phyloP scores from a whole-genome alignment of 2,888 invertebrate genomes.

The Acleris literana region DNA sequence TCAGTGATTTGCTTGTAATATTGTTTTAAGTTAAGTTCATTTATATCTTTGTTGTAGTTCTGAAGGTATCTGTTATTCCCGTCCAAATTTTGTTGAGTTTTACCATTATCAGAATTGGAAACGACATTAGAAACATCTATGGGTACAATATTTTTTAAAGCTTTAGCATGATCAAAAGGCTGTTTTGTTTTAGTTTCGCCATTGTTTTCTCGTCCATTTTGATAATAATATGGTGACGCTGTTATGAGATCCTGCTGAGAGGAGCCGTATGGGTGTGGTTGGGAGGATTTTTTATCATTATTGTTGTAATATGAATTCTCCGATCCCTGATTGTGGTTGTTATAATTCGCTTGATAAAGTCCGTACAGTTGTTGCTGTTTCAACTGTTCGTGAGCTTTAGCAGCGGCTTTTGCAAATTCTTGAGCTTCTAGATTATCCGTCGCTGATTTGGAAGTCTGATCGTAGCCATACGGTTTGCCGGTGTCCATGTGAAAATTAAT shows the following conservation, averaged over 20 bases:
- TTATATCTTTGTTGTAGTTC: slow-evolving; percentile 62
- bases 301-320: slow-evolving; percentile 51
- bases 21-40: slow-evolving; percentile 61
- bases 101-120: slow-evolving; percentile 58
- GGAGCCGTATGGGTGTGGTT: slow-evolving; percentile 51
- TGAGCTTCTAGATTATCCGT: slow-evolving; percentile 64
- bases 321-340: slow-evolving; percentile 47
- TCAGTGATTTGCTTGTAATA: slow-evolving; percentile 67
- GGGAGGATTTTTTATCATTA: slow-evolving; percentile 58
- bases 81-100: slow-evolving; percentile 49
- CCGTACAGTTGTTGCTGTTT: slow-evolving; percentile 63
- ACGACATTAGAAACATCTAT: slow-evolving; percentile 77
- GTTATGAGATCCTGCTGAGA: slow-evolving; percentile 66
- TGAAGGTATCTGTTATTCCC: slow-evolving; percentile 52
- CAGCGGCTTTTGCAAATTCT: slow-evolving; percentile 75
- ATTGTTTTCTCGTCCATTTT: slow-evolving; percentile 56
- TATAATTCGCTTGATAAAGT: slow-evolving; percentile 49
- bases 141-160: slow-evolving; percentile 76
- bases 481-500: slow-evolving; percentile 74
- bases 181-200: slow-evolving; percentile 63
- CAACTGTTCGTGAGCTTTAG: slow-evolving; percentile 71
- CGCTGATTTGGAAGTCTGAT: slow-evolving; percentile 65
- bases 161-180: slow-evolving; percentile 77
- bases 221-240: slow-evolving; percentile 62
- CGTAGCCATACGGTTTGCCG: slow-evolving; percentile 60